A percentile compares a stretch with the other conserved stretches of the same genome.
Evolutionary conservation across 2,888 invertebrate genomes (phyloP).

Genomic region (Chloromyia formosa): DNA sequence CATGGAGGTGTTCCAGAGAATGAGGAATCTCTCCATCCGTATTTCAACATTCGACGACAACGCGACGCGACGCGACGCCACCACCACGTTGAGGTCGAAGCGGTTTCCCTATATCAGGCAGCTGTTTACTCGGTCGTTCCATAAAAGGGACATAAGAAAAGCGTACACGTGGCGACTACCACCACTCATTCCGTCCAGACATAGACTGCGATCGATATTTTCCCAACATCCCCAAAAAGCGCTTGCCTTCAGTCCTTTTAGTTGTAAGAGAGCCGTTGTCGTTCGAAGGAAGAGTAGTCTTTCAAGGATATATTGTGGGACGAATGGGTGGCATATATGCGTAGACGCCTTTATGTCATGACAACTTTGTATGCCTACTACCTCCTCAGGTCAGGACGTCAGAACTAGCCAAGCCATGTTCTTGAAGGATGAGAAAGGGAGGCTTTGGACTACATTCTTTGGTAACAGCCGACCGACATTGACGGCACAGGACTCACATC

Average conservation of each 20-base stretch:
- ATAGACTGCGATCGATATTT: constrained; percentile 29
- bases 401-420: not conserved
- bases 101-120: not conserved
- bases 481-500: constrained; percentile 4
- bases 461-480: constrained; percentile 13
- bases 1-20: constrained; percentile 3
- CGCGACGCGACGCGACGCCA: not conserved
- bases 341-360: constrained; percentile 19
- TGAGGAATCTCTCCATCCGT: not conserved
- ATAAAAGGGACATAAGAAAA: constrained; percentile 21
- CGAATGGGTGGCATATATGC: constrained; percentile 9
- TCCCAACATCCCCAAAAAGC: not conserved
- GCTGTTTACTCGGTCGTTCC: not conserved
- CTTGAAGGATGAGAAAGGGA: not conserved
- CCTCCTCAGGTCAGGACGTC: not conserved
- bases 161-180: constrained; percentile 28
- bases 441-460: not conserved
- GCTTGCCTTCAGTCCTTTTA: not conserved
- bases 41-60: not conserved
- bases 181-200: not conserved
- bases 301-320: not conserved
- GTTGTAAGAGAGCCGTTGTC: not conserved
- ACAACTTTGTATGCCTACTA: constrained; percentile 10
- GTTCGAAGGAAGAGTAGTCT: not conserved
- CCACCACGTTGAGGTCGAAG: constrained; percentile 32